Evolutionary conservation across 2,113 vertebrate species (phyloP).

Genomic region (Laticauda laticaudata): DNA sequence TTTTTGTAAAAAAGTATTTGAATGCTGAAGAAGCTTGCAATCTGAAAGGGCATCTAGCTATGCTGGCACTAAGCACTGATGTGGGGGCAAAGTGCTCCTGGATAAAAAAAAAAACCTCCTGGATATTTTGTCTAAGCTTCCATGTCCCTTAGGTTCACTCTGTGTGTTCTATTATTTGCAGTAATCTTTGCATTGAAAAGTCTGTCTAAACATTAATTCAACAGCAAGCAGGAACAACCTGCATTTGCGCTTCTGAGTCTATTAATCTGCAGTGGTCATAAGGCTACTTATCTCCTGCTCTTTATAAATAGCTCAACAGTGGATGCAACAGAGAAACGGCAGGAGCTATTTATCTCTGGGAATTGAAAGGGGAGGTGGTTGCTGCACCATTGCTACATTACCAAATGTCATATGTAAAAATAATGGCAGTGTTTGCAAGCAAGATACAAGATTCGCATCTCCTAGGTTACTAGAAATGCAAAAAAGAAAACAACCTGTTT

Average conservation of each 20-base stretch:
- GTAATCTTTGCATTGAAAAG: constrained; percentile 52
- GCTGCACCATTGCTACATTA: constrained; percentile 37
- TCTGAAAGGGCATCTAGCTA: neutral
- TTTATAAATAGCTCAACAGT: constrained; percentile 57
- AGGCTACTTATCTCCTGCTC: constrained; percentile 66
- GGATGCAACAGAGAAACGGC: constrained; percentile 59
- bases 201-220: constrained; percentile 58
- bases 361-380: neutral
- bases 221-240: constrained; percentile 43
- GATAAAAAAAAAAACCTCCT: constrained; percentile 4
- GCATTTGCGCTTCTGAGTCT: constrained; percentile 29
- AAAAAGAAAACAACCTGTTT: constrained; percentile 14
- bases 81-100: constrained; percentile 25
- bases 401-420: constrained; percentile 53
- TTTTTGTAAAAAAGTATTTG: constrained; percentile 23
- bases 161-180: constrained; percentile 20
- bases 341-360: constrained; percentile 51
- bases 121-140: constrained; percentile 42
- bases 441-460: constrained; percentile 38
- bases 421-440: constrained; percentile 45
- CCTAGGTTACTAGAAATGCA: constrained; percentile 31
- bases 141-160: constrained; percentile 31
- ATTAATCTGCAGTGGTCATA: constrained; percentile 61
- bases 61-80: constrained; percentile 9
- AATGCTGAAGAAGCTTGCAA: constrained; percentile 20